Evolutionary conservation across 2,888 invertebrate species (phyloP).

Genomic region (Drosophila vallismaia): DNA sequence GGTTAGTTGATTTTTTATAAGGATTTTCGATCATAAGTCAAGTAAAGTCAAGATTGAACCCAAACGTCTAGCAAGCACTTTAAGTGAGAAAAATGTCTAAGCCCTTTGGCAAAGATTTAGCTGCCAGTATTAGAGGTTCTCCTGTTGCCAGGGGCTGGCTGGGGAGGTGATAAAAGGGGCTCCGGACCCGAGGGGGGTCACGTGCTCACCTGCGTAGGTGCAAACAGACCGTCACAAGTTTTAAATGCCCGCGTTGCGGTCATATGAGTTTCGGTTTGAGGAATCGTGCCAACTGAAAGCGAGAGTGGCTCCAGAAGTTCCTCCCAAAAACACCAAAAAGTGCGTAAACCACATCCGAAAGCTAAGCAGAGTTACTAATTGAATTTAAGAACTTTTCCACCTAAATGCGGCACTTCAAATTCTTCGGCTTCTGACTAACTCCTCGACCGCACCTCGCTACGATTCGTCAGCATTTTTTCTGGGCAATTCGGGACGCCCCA

Average conservation of each 20-base stretch:
- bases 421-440: neutral
- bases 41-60: neutral
- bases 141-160: conserved; percentile 30
- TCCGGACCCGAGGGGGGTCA: conserved; percentile 45
- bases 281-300: conserved; percentile 23
- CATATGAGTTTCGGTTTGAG: conserved; percentile 30
- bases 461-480: conserved; percentile 15
- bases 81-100: too few species aligned
- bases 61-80: too few species aligned
- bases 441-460: conserved; percentile 10
- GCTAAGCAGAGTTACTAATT: neutral
- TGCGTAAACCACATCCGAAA: neutral
- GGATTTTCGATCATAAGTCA: neutral
- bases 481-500: conserved; percentile 38
- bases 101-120: too few species aligned
- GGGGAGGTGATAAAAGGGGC: conserved; percentile 22
- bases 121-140: neutral
- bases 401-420: neutral
- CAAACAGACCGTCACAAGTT: conserved; percentile 61
- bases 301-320: conserved; percentile 20
- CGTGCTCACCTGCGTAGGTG: conserved; percentile 69
- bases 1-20: conserved; percentile 8
- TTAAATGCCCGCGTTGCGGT: conserved; percentile 12
- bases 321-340: neutral
- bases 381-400: neutral